phyloP scores from a whole-genome alignment of 2,888 invertebrate species.

The Campoletis raptor region DNA sequence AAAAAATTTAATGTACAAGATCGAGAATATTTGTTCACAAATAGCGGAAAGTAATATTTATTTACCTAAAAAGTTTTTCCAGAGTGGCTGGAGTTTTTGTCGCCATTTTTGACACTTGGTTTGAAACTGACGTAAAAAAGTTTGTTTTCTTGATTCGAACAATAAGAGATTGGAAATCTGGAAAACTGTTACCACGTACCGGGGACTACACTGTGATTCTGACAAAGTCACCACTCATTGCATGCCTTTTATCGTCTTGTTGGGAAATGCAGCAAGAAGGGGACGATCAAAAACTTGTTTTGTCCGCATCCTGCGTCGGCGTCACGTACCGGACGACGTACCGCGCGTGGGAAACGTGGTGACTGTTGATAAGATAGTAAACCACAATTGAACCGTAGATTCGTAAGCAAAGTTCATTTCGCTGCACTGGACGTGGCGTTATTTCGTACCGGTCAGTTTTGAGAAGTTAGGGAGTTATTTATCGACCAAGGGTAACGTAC shows the following conservation, averaged over 20 bases:
- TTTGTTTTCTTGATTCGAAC: background rate
- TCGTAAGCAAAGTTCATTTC: too few species aligned
- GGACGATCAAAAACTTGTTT: background rate
- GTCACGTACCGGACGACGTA: too few species aligned
- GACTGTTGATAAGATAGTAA: background rate
- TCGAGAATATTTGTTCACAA: background rate
- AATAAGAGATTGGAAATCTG: background rate
- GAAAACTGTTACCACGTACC: background rate
- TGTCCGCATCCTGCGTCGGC: too few species aligned
- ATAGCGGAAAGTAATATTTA: background rate
- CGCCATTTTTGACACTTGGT: constrained; percentile 68
- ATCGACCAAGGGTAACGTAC: background rate
- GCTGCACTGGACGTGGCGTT: too few species aligned
- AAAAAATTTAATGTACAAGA: background rate
- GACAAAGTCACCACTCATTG: background rate
- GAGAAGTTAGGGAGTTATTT: background rate
- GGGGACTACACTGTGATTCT: background rate
- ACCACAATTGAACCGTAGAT: background rate
- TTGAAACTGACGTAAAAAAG: background rate
- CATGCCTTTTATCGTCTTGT: background rate
- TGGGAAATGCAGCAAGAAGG: background rate
- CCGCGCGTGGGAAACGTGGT: background rate
- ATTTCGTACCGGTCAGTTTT: too few species aligned
- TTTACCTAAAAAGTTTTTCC: background rate
- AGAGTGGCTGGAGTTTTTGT: constrained; percentile 72